phyloP scores from a whole-genome alignment of 2,113 vertebrate genomes.

The Rousettus leschenaultii region DNA sequence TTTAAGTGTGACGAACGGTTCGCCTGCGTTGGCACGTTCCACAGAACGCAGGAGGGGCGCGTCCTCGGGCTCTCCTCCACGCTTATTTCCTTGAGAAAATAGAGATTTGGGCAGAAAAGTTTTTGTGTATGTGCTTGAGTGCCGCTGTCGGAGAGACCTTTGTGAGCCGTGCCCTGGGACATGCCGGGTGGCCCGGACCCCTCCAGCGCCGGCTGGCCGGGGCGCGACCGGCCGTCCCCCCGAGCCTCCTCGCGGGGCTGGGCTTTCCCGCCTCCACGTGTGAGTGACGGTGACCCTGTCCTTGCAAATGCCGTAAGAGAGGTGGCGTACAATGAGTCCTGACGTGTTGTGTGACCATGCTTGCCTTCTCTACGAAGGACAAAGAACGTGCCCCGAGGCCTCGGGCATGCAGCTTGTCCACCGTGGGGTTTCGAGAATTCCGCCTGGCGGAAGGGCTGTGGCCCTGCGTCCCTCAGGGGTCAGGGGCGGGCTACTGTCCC shows the following conservation, averaged over 20 bases:
- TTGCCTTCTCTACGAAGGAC: constrained; percentile 41
- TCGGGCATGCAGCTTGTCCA: no score
- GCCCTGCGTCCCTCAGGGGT: no score
- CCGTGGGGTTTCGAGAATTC: no score
- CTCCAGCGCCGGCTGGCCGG: constrained; percentile 54
- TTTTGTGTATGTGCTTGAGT: constrained; percentile 10
- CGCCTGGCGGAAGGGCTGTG: no score
- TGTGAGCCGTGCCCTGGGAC: constrained; percentile 60
- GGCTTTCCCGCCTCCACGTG: constrained; percentile 71
- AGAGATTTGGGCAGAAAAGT: background rate
- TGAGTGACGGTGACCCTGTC: constrained; percentile 71
- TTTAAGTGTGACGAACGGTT: background rate
- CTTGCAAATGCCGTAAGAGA: constrained; percentile 74
- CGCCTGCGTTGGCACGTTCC: background rate
- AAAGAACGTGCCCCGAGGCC: no score
- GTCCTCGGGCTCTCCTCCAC: constrained; percentile 40
- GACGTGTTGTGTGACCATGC: constrained; percentile 7
- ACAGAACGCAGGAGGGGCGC: background rate
- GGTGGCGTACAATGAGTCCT: constrained; percentile 79
- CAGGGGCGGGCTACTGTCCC: no score
- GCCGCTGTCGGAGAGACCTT: constrained; percentile 16
- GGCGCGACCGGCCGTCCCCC: no score
- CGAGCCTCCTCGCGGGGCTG: background rate
- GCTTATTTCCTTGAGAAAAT: constrained; percentile 55
- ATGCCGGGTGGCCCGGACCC: constrained; percentile 37